Evolutionary conservation across 2,113 vertebrate genomes (phyloP), one percentile per base, ranked within the genome.

Genomic region (Corythornis cristatus): DNA sequence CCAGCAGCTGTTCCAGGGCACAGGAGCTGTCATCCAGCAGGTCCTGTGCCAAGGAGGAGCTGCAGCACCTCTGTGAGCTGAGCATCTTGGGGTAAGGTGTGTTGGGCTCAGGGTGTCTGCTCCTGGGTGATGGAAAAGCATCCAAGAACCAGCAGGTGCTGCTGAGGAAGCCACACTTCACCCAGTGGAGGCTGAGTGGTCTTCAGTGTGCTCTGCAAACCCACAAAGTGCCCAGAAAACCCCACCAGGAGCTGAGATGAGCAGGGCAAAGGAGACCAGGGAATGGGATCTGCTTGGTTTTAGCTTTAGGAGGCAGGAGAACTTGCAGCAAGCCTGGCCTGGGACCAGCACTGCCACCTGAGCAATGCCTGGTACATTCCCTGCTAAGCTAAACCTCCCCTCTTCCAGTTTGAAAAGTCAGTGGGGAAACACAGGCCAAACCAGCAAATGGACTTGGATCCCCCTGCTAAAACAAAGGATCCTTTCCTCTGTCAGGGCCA

Each of bases 281-380:
- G 57, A 19, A 21, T 9, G 0, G 0, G 33, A 31, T 16, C 33
- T 43, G 29, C 9, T 40, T 50, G 17, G 42, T 71, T 48, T 23
- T 28, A 75, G 15, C 33, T 72, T 40, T 26, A 23, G 9, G 29
- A 51, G 10, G 26, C 9, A 28, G 28, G 31, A 45, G 56, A 67
- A 61, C 15, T 35, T 25, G 2, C 2, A 75, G 40, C 29, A 70
- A 74, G 20, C 15, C 67, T 42, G 14, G 29, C 21, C 23, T 22
- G 48, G 48, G 21, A 48, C 48, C 48, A 31, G 12, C 15, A 5
- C 3, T 6, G 22, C 40, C 61, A 64, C n/a, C 29, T 5, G 16
- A 33, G 50, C 45, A 33, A 50, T 1, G 0, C 11, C 61, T 35
- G 17, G 0, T 9, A 1, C 2, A 10, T 25, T 14, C 17, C 56